Evolutionary conservation across 2,797 vertebrate species (phyloP), one percentile per base, ranked within the genome.

Genomic region (Gallinago stenura): DNA sequence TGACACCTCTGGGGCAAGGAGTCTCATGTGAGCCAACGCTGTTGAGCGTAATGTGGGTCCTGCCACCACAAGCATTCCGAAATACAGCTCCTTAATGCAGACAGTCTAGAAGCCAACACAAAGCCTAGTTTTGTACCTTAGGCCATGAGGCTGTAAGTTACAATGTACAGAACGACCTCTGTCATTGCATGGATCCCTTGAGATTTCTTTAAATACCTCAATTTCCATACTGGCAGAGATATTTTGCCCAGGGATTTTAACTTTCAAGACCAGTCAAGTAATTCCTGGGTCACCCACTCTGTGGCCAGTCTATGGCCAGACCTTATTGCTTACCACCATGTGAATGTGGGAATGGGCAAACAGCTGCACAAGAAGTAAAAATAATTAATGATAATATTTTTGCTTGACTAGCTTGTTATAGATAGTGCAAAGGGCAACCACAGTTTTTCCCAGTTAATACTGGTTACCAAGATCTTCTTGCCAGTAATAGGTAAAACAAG

Each of bases 41-140:
- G 26, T 1, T 18, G 57, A 54, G 54, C 0, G 0, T 31, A 70
- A 45, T 0, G 7, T 17, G 75, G 70, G 57, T 57, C 31, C 72
- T 70, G 37, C 31, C 15, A 12, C 56, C 48, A 24, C 57, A 43
- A 33, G 10, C 1, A 3, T 31, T 66, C 46, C 15, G 10, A 85
- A 87, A 41, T 19, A n/a, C 6, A 66, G 21, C 37, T 33, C 50
- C 25, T 41, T 61, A 72, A 66, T 22, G 31, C 20, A 87, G 43
- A 46, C 30, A 13, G 24, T 33, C 50, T 56, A 51, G 68, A 83
- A 90, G 43, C 60, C 60, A 88, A 51, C 73, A 60, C 10, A 81
- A 48, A 37, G 45, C 26, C 6, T 8, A 51, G 30, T 68, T 93
- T 78, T 61, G 71, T 19, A 54, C 57, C 28, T 57, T 43, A 33